These are phyloP conservation scores for Vollenhovia emeryi DNA, from an alignment of 1,140 invertebrate species.

Conservation along the genomic window DNA sequence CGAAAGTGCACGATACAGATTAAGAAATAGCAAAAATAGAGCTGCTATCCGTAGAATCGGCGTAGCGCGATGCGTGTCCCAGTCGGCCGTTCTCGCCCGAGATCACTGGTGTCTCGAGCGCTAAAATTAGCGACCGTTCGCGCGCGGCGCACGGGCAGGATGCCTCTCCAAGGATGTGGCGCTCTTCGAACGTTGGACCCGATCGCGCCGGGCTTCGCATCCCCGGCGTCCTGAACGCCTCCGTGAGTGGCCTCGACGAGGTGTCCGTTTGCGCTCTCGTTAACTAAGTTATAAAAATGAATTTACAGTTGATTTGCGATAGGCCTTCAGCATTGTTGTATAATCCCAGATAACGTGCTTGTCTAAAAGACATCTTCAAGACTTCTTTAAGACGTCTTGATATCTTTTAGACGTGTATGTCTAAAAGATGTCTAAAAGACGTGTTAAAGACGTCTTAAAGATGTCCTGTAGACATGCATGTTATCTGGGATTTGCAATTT, in stretches of 20 bases:
- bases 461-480: no score
- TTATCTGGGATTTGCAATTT: no score
- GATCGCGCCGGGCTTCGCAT: neutral
- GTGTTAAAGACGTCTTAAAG: no score
- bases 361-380: no score
- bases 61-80: neutral
- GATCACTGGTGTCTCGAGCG: neutral
- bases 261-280: neutral
- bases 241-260: neutral
- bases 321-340: no score
- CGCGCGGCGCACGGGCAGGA: no score
- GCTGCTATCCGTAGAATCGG: neutral
- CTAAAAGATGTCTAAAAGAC: no score
- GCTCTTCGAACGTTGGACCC: neutral
- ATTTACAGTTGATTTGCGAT: no score
- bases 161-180: neutral
- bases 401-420: no score
- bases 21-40: conserved; percentile 75
- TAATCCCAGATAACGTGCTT: no score
- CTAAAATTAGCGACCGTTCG: neutral
- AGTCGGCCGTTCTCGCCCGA: neutral
- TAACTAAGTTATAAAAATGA: no score
- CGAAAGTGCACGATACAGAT: conserved; percentile 64
- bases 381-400: no score
- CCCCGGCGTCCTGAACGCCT: neutral